Percentiles rank a stretch among this genome's conserved stretches.
Conservation (phyloP, 2,888 invertebrate species). For the Tubulanus polymorphus region DNA sequence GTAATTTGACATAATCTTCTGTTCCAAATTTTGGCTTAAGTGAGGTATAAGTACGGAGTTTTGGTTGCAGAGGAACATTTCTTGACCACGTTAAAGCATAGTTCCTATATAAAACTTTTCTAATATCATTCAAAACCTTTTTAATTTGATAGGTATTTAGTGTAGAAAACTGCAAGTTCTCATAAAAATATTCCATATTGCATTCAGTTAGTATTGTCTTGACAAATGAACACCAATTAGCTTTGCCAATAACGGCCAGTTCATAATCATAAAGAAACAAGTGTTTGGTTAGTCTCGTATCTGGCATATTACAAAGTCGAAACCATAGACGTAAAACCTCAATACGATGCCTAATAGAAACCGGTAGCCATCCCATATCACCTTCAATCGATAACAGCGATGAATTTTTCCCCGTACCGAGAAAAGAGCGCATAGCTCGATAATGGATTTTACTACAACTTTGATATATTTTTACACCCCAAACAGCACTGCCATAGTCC, state of each 20-base stretch:
- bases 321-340: not conserved
- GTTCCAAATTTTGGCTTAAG: no score
- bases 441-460: not conserved
- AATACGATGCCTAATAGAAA: not conserved
- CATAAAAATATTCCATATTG: not conserved
- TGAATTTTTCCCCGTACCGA: not conserved
- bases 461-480: not conserved
- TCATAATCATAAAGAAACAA: not conserved
- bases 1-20: no score
- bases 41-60: no score
- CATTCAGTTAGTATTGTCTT: not conserved
- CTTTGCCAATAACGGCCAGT: not conserved
- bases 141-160: no score
- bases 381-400: not conserved
- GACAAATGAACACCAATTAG: not conserved
- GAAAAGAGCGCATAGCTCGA: not conserved
- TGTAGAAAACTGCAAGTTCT: no score
- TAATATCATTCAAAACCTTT: no score
- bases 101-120: no score
- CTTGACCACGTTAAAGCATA: no score
- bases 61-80: no score
- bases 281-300: not conserved
- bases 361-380: not conserved
- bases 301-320: not conserved
- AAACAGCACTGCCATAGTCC: constrained; percentile 7